Conservation (phyloP, 2,113 vertebrate species). For the Proteles cristata region DNA sequence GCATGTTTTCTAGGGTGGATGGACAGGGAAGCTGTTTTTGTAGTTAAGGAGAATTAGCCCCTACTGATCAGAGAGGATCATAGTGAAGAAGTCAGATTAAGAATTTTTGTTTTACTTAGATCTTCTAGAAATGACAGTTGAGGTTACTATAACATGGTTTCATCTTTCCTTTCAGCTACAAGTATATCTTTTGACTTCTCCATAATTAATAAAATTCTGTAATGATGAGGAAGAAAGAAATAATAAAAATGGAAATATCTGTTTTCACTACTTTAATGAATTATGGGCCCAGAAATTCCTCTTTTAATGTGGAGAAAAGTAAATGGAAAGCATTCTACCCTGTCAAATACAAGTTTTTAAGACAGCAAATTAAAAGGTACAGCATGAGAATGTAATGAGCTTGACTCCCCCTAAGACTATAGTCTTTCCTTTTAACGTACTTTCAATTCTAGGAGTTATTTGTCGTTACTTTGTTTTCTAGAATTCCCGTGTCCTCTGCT, state of each 20-base stretch:
- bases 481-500: not conserved
- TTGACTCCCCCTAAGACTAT: not conserved
- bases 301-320: constrained; percentile 20
- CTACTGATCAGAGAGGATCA: not conserved
- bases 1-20: not conserved
- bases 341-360: constrained; percentile 26
- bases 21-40: not conserved
- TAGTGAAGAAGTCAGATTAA: not conserved
- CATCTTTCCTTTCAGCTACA: not conserved
- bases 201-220: constrained; percentile 31
- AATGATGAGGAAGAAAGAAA: not conserved
- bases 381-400: not conserved
- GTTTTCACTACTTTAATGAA: constrained; percentile 29
- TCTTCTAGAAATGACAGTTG: not conserved
- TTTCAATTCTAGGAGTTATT: constrained; percentile 8
- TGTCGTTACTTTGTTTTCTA: constrained; percentile 51
- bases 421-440: not conserved
- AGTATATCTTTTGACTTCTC: not conserved
- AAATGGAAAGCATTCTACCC: not conserved
- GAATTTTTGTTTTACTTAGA: constrained; percentile 25
- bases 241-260: constrained; percentile 14
- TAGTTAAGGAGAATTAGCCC: not conserved
- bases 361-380: constrained; percentile 5
- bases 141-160: constrained; percentile 16
- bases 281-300: not conserved